Evolutionary conservation across 2,797 vertebrate species (phyloP).

Genomic region (Cetoscarus ocellatus): DNA sequence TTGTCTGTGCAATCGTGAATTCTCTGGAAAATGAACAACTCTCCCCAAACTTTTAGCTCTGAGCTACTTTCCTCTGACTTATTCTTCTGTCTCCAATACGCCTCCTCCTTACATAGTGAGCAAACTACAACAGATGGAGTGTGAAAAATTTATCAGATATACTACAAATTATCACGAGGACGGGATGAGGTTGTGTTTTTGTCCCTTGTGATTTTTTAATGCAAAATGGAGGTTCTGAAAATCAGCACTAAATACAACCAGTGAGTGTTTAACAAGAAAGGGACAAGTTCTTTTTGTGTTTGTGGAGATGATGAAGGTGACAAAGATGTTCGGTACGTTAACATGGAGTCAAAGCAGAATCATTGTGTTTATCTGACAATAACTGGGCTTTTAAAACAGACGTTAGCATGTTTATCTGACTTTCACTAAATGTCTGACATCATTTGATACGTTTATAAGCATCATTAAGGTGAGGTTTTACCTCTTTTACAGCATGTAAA

Average conservation of each 20-base stretch:
- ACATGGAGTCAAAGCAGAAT: not conserved
- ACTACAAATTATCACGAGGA: not conserved
- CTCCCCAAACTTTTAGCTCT: not conserved
- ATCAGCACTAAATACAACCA: not conserved
- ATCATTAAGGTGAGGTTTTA: no score
- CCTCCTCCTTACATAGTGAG: not conserved
- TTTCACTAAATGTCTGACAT: no score
- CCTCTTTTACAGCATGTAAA: no score
- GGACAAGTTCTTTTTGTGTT: not conserved
- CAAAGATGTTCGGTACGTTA: not conserved
- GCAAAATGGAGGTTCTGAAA: not conserved
- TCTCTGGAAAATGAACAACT: not conserved
- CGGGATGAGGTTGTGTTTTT: not conserved
- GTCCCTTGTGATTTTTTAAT: not conserved
- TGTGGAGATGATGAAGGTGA: not conserved
- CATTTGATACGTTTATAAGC: no score
- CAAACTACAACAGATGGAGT: not conserved
- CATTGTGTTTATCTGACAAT: not conserved
- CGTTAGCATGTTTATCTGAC: no score
- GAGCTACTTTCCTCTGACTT: not conserved
- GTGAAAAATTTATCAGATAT: not conserved
- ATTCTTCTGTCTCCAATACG: not conserved
- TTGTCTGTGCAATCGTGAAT: no score
- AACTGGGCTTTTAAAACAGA: no score
- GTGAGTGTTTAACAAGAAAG: not conserved